Evolutionary conservation across 2,888 invertebrate species (phyloP), one percentile per base, ranked within the genome.

Genomic region (Chymomyza caudatula): DNA sequence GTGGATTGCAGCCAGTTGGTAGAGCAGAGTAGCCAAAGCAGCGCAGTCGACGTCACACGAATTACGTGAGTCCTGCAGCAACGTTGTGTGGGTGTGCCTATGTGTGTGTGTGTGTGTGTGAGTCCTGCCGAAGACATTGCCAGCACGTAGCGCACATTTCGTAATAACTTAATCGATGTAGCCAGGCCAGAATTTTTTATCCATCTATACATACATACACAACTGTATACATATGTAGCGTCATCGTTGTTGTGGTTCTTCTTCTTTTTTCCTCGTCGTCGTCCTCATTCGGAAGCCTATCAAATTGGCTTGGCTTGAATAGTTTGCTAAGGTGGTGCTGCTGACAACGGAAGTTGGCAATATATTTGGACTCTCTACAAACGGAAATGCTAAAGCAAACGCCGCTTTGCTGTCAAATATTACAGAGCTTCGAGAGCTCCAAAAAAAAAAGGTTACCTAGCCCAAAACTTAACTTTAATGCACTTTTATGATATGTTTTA

Each of bases 121-220:
- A 49, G 42, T 43, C 42, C 49, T 54, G 42, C 51, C 52, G 65
- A 60, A 77, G 77, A 77, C 74, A 69, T 69, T 65, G 74, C 53
- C 42, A 42, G 11, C 76, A 86, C 84, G 86, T 81, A 78, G 69
- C 77, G 73, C 66, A 78, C 77, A 85, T 87, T 84, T 85, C 75
- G 83, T 86, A 87, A 86, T 86, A 86, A 86, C 88, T 86, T 87
- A 86, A 87, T 86, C 86, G 88, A 85, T 84, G 87, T 77, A 76
- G 72, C 75, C 75, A 67, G 71, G 71, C 64, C 54, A 71, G 68
- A 73, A 77, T 79, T 82, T 82, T 69, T 79, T 65, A 67, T 74
- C 67, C 68, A 71, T 77, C 11, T 47, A 47, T 47, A 8, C 19
- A 47, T 8, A 47, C 3, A 47, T 19, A 47, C 19, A 47, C n/a